Evolutionary conservation across 2,888 invertebrate genomes (phyloP).

Genomic region (Aspidiotus rigidus): DNA sequence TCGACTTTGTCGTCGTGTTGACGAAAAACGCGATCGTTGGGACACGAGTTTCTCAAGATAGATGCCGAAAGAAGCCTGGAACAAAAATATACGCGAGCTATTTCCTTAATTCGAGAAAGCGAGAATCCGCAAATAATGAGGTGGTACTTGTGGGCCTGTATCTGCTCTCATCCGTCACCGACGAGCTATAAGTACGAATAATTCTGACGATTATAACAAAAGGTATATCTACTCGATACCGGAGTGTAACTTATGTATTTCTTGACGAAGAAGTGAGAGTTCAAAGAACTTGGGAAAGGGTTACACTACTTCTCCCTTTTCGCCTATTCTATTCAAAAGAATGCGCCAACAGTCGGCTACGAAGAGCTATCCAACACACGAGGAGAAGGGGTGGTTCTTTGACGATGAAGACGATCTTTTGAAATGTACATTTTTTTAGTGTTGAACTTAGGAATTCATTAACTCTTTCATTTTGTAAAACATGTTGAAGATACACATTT

Average conservation of each 20-base stretch:
- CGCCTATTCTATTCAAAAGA: constrained; percentile 5
- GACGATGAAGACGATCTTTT: constrained; percentile 30
- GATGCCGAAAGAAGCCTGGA: too few species aligned
- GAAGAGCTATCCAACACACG: not conserved
- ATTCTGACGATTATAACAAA: constrained; percentile 6
- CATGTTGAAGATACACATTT: constrained; percentile 33
- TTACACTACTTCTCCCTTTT: constrained; percentile 8
- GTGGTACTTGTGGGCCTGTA: too few species aligned
- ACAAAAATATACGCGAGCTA: too few species aligned
- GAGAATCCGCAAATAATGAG: too few species aligned
- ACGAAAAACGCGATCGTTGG: not conserved
- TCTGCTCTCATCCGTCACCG: not conserved
- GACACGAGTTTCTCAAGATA: too few species aligned
- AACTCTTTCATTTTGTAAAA: constrained; percentile 31
- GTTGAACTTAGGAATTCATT: constrained; percentile 33
- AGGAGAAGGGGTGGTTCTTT: constrained; percentile 21
- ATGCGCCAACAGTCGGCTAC: constrained; percentile 11
- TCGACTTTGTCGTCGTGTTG: not conserved
- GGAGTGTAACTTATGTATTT: constrained; percentile 7
- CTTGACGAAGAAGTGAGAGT: constrained; percentile 19
- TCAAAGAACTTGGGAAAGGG: constrained; percentile 32
- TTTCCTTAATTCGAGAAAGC: too few species aligned
- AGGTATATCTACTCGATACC: not conserved
- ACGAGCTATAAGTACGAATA: not conserved
- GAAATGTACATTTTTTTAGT: constrained; percentile 29